phyloP scores from a whole-genome alignment of 2,113 vertebrate genomes.

The Centrocercus urophasianus region DNA sequence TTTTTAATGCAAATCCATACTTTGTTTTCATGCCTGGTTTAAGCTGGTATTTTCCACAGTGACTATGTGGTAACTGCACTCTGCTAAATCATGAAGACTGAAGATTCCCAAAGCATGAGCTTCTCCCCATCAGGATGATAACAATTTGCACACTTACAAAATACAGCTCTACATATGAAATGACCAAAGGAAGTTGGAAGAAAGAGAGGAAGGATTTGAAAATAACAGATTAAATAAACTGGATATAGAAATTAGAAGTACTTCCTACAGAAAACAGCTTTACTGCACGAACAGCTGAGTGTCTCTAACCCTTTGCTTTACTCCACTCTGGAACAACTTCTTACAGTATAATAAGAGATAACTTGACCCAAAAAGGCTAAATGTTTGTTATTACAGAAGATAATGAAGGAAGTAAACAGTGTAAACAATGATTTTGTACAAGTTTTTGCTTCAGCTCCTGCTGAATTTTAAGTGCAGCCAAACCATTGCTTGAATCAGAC shows the following conservation, averaged over 20 bases:
- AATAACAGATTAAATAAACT: background rate
- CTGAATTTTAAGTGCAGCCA: background rate
- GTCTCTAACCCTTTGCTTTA: background rate
- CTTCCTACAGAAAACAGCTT: background rate
- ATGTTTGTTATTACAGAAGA: background rate
- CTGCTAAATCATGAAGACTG: background rate
- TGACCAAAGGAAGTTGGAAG: background rate
- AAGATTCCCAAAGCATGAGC: background rate
- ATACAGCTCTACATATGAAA: background rate
- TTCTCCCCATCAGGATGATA: background rate
- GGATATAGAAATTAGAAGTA: background rate
- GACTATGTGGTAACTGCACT: background rate
- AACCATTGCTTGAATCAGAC: background rate
- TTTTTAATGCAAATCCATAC: background rate
- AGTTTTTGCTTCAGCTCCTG: background rate
- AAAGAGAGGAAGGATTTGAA: background rate
- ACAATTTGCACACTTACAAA: background rate
- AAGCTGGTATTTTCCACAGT: background rate
- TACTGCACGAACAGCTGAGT: background rate
- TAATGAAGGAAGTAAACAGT: background rate
- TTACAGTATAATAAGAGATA: background rate
- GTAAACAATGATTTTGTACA: background rate
- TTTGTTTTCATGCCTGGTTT: background rate
- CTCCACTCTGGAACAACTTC: background rate
- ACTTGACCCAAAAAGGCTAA: background rate